Evolutionary conservation across 2,113 vertebrate species (phyloP).

Genomic region (Rhinopomastus cyanomelas): DNA sequence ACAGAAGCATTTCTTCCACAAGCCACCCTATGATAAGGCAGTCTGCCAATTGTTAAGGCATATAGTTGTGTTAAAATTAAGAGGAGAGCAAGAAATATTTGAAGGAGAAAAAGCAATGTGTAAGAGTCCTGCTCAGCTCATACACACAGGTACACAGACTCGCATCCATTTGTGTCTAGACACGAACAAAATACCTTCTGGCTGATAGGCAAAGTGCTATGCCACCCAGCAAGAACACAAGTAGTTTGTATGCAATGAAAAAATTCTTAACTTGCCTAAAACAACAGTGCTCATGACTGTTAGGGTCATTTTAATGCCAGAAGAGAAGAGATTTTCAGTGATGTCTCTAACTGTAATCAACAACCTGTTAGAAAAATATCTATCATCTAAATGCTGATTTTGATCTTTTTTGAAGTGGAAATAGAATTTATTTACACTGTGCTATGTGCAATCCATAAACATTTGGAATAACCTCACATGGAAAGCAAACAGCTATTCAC

Average conservation of each 20-base stretch:
- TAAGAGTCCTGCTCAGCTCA: not conserved
- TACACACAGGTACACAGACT: not conserved
- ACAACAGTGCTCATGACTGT: not conserved
- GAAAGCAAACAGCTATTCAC: not conserved
- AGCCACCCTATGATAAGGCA: not conserved
- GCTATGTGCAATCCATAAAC: not conserved
- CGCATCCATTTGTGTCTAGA: not conserved
- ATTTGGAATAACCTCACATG: not conserved
- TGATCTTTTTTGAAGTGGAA: not conserved
- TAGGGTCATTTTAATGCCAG: not conserved
- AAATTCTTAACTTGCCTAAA: not conserved
- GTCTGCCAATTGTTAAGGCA: not conserved
- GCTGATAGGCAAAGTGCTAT: not conserved
- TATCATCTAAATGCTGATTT: not conserved
- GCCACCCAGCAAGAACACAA: not conserved
- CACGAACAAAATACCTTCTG: not conserved
- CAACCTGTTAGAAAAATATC: not conserved
- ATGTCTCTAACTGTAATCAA: not conserved
- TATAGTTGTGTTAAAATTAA: not conserved
- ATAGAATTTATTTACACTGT: not conserved
- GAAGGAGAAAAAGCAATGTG: not conserved
- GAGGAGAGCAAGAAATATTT: not conserved
- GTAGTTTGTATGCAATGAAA: not conserved
- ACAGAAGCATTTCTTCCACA: not conserved
- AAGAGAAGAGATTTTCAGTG: not conserved